Conservation (phyloP, 2,888 invertebrate species). For the Agrotis clavis region DNA sequence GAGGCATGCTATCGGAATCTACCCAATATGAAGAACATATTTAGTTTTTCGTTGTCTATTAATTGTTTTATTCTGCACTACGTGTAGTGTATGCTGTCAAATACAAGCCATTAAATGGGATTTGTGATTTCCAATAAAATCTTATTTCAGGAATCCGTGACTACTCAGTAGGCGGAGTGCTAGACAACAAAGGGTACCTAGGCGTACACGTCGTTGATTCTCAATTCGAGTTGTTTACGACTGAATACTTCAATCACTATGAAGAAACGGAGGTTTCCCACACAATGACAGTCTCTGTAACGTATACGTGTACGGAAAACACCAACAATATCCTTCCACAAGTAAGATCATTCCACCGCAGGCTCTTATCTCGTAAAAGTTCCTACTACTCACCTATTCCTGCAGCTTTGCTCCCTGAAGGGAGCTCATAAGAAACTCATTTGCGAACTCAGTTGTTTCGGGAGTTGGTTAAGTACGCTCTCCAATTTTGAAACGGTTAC, state of each 20-base stretch:
- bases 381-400: background rate
- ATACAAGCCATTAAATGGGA: background rate
- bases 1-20: background rate
- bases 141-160: slow-evolving; percentile 72
- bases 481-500: no score
- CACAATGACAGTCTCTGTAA: slow-evolving; percentile 71
- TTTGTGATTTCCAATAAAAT: background rate
- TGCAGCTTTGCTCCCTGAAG: background rate
- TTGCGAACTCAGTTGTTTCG: background rate
- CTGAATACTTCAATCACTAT: slow-evolving; percentile 73
- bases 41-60: background rate
- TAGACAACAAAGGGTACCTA: slow-evolving; percentile 77
- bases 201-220: slow-evolving; percentile 64
- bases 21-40: background rate
- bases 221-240: slow-evolving; percentile 74
- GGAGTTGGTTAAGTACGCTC: no score
- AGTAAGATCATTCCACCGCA: slow-evolving; percentile 66
- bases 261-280: slow-evolving; percentile 80
- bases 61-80: background rate
- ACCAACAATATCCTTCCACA: slow-evolving; percentile 49
- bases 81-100: background rate
- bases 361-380: background rate
- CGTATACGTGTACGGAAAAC: slow-evolving; percentile 76
- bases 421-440: background rate
- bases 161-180: slow-evolving; percentile 66